Evolutionary conservation across 2,888 invertebrate genomes (phyloP).

Genomic region (Exocentrus adspersus): DNA sequence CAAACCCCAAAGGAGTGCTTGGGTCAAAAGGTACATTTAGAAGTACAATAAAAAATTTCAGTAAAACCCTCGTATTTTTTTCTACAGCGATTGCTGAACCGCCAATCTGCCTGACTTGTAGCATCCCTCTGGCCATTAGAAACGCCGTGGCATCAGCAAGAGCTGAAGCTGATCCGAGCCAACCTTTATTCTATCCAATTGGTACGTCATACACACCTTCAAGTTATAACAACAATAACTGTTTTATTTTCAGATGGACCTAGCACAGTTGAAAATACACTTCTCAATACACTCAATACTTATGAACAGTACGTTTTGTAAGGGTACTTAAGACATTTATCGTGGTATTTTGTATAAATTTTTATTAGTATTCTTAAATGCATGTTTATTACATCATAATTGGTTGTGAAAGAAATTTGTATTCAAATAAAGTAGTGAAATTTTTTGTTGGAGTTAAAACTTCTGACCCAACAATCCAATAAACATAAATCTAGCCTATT

Average conservation of each 20-base stretch:
- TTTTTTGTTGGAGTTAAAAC: too few relatives aligned
- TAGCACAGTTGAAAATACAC: constrained; percentile 64
- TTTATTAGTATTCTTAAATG: too few relatives aligned
- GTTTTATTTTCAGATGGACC: constrained; percentile 63
- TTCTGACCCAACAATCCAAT: too few relatives aligned
- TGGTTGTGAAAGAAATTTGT: too few relatives aligned
- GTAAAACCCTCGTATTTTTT: neutral
- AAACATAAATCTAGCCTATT: too few relatives aligned
- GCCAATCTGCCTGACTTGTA: constrained; percentile 64
- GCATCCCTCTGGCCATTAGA: constrained; percentile 72
- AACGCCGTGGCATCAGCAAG: constrained; percentile 76
- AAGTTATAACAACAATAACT: neutral
- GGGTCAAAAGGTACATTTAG: constrained; percentile 81
- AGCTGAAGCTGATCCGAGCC: constrained; percentile 69
- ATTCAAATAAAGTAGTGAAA: too few relatives aligned
- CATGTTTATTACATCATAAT: too few relatives aligned
- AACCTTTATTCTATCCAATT: constrained; percentile 69
- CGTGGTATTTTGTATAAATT: too few relatives aligned
- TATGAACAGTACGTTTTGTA: constrained; percentile 54
- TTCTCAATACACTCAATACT: constrained; percentile 52
- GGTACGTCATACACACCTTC: constrained; percentile 63
- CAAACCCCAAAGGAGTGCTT: constrained; percentile 74
- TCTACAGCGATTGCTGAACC: constrained; percentile 68
- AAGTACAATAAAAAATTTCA: neutral
- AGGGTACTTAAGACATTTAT: constrained; percentile 13